phyloP scores from a whole-genome alignment of 2,113 vertebrate genomes.

The Macaca mulatta region DNA sequence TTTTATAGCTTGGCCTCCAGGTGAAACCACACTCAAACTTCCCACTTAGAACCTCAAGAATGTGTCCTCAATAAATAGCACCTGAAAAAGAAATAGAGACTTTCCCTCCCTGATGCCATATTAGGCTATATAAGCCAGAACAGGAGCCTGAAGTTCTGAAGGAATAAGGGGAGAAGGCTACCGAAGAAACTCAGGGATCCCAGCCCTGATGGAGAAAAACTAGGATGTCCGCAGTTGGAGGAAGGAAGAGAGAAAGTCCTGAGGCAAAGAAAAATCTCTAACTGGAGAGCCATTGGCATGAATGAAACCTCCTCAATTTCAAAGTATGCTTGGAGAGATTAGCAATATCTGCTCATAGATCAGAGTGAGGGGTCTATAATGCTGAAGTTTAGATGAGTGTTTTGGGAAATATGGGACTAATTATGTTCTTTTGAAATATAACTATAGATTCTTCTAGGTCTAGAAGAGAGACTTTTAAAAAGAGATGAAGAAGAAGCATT shows the following conservation, averaged over 20 bases:
- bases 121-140: background rate
- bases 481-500: background rate
- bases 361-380: background rate
- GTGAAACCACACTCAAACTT: background rate
- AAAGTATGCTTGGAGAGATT: background rate
- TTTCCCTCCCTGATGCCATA: background rate
- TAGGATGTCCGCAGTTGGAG: background rate
- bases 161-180: background rate
- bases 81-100: background rate
- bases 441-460: background rate
- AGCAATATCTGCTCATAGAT: too few relatives aligned
- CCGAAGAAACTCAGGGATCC: background rate
- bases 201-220: background rate
- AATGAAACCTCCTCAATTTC: background rate
- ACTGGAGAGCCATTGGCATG: background rate
- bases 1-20: background rate
- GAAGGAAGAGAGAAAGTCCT: background rate
- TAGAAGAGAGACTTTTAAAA: background rate
- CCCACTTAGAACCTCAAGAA: background rate
- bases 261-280: background rate
- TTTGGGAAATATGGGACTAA: background rate
- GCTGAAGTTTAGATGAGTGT: background rate
- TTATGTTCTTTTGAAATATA: background rate
- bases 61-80: background rate
- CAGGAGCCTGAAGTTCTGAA: background rate